Conservation (phyloP, 2,113 vertebrate genomes). For the Grammomys surdaster region DNA sequence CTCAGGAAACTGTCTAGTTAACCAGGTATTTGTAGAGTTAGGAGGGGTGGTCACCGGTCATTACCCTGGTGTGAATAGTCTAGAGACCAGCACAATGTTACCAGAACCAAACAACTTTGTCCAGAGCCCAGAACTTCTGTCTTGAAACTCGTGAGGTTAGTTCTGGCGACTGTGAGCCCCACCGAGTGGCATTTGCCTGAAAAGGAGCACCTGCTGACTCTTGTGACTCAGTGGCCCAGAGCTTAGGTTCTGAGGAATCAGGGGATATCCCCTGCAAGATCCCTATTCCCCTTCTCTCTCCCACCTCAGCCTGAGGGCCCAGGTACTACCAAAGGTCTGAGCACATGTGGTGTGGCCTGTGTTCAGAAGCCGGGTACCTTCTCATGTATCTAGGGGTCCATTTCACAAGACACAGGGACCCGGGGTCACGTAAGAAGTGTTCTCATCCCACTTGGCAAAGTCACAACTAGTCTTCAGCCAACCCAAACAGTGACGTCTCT, state of each 20-base stretch:
- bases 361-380: not conserved
- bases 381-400: not conserved
- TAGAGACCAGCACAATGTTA: not conserved
- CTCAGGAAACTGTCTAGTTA: not conserved
- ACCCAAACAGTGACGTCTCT: rapidly evolving
- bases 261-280: not conserved
- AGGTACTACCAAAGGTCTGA: no score
- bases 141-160: not conserved
- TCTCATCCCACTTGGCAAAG: not conserved
- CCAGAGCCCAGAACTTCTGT: not conserved
- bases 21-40: not conserved
- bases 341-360: not conserved
- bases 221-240: rapidly evolving
- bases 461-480: not conserved
- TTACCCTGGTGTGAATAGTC: no score
- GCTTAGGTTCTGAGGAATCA: not conserved
- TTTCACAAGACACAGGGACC: not conserved
- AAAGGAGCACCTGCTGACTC: not conserved
- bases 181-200: not conserved
- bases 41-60: not conserved
- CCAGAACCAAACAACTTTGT: not conserved
- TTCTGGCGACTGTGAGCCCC: not conserved
- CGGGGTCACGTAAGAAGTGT: rapidly evolving
- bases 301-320: not conserved
- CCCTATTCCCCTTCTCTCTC: no score